Evolutionary conservation across 2,888 invertebrate species (phyloP).

Genomic region (Dasysyrphus albostriatus): DNA sequence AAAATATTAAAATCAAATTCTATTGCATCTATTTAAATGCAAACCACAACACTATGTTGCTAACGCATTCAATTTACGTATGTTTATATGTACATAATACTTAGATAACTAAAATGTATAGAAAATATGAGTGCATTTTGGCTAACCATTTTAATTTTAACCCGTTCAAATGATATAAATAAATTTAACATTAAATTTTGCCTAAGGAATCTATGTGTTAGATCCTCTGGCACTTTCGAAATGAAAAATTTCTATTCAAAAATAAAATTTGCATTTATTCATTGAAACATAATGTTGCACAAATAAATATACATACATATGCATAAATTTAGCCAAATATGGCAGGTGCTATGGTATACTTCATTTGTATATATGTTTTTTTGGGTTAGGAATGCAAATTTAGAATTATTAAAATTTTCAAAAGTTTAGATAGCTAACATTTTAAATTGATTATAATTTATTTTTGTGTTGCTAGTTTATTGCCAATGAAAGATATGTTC

Average conservation of each 20-base stretch:
- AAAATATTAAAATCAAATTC: conserved; percentile 11
- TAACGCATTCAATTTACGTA: background rate
- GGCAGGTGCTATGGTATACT: background rate
- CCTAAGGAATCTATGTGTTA: background rate
- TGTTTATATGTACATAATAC: background rate
- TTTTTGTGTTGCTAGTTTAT: background rate
- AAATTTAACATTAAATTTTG: conserved; percentile 19
- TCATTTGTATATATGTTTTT: background rate
- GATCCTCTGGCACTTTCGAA: background rate
- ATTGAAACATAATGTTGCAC: background rate
- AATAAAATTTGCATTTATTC: conserved; percentile 4
- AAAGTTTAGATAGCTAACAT: background rate
- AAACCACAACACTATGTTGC: background rate
- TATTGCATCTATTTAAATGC: conserved; percentile 7
- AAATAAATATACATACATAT: conserved; percentile 6
- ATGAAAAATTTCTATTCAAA: conserved; percentile 1
- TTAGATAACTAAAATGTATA: background rate
- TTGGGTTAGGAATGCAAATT: background rate
- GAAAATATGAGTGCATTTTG: conserved; percentile 15
- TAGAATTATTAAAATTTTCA: background rate
- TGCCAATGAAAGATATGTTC: too few relatives aligned
- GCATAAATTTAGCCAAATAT: background rate
- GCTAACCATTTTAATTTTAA: conserved; percentile 24
- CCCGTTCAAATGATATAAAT: background rate
- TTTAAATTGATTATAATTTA: background rate